Evolutionary conservation across 2,888 invertebrate species (phyloP).

Genomic region (Chesias legatella): DNA sequence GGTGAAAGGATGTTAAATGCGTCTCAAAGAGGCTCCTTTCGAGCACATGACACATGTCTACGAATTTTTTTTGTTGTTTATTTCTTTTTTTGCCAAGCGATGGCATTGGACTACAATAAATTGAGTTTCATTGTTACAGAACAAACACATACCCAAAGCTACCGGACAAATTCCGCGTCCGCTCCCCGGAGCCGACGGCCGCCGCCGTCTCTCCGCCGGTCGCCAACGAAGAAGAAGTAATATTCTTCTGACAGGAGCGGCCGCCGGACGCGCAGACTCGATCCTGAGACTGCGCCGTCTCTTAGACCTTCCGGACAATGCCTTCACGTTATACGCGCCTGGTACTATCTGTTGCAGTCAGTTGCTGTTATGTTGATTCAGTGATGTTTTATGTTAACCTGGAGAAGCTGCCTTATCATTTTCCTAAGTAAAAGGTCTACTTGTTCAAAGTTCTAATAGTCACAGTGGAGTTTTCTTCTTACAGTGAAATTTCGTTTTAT

Average conservation of each 20-base stretch:
- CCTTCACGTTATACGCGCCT: slow-evolving; percentile 25
- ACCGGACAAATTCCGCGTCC: slow-evolving; percentile 84
- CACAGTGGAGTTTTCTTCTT: too few species aligned
- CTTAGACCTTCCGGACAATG: slow-evolving; percentile 47
- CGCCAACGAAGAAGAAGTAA: slow-evolving; percentile 81
- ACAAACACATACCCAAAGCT: slow-evolving; percentile 87
- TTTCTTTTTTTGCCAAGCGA: too few species aligned
- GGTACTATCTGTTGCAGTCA: slow-evolving; percentile 21
- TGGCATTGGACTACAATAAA: background rate
- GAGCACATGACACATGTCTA: too few species aligned
- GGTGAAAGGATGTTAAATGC: too few species aligned
- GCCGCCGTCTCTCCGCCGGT: slow-evolving; percentile 30
- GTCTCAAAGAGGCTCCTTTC: too few species aligned
- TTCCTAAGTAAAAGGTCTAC: too few species aligned
- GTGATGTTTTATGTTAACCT: background rate
- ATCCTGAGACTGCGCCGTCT: slow-evolving; percentile 70
- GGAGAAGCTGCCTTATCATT: too few species aligned
- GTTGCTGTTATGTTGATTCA: background rate
- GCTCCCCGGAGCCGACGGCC: slow-evolving; percentile 65
- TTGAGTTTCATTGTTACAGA: slow-evolving; percentile 43
- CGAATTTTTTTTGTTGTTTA: too few species aligned
- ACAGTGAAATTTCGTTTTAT: too few species aligned
- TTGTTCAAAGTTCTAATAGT: too few species aligned
- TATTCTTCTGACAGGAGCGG: slow-evolving; percentile 83
- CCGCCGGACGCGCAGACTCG: slow-evolving; percentile 43